These are phyloP conservation scores for Sebastes schlegelii DNA, from an alignment of 2,113 vertebrate genomes.

Conservation along the genomic window DNA sequence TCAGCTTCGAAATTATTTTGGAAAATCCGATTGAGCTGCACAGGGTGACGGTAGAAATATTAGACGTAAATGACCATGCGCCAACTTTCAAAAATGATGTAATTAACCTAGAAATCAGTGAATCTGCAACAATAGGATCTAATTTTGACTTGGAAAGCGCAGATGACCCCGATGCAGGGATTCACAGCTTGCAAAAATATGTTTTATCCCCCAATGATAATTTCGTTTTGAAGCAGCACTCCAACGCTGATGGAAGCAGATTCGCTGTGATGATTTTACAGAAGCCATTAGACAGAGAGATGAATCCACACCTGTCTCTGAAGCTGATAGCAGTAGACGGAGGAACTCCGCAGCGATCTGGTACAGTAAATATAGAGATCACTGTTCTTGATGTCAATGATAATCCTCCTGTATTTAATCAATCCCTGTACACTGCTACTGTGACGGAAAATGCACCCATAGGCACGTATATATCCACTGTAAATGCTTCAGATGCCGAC, in stretches of 20 bases:
- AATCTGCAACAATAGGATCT: slow-evolving; percentile 82
- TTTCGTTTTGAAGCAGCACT: slow-evolving; percentile 74
- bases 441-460: slow-evolving; percentile 61
- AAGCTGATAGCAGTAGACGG: slow-evolving; percentile 61
- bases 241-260: slow-evolving; percentile 73
- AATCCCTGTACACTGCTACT: slow-evolving; percentile 60
- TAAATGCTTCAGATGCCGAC: slow-evolving; percentile 75
- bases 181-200: slow-evolving; percentile 81
- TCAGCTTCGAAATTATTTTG: slow-evolving; percentile 71
- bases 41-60: slow-evolving; percentile 67
- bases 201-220: slow-evolving; percentile 74
- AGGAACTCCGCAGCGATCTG: slow-evolving; percentile 59
- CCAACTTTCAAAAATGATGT: slow-evolving; percentile 84
- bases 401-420: slow-evolving; percentile 72
- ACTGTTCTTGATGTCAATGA: slow-evolving; percentile 55
- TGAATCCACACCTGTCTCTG: slow-evolving; percentile 40
- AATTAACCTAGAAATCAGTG: slow-evolving; percentile 86
- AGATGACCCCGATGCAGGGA: slow-evolving; percentile 76
- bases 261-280: slow-evolving; percentile 80
- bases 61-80: slow-evolving; percentile 75
- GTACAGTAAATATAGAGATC: slow-evolving; percentile 58
- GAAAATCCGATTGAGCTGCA: slow-evolving; percentile 73
- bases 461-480: slow-evolving; percentile 60
- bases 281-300: slow-evolving; percentile 80
- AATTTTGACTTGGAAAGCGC: slow-evolving; percentile 87